phyloP scores from a whole-genome alignment of 2,888 invertebrate species.

The Plebejus argus region DNA sequence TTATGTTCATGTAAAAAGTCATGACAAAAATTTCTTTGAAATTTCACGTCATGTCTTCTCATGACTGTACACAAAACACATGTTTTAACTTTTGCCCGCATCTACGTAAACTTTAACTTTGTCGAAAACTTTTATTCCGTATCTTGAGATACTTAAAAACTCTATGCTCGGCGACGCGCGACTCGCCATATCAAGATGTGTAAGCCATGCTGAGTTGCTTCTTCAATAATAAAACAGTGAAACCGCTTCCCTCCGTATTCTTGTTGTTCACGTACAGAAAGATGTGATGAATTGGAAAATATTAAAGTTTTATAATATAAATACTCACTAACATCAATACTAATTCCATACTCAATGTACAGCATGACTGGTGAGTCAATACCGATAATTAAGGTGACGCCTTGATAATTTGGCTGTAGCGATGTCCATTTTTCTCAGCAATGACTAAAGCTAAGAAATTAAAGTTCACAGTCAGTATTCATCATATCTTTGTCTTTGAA shows the following conservation, averaged over 20 bases:
- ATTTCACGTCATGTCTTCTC: not conserved
- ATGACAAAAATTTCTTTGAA: not conserved
- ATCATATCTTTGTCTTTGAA: too few relatives aligned
- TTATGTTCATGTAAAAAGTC: not conserved
- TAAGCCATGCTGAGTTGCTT: not conserved
- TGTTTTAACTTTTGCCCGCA: constrained; percentile 3
- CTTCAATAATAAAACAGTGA: not conserved
- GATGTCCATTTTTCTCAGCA: too few relatives aligned
- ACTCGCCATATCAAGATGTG: not conserved
- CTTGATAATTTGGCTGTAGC: too few relatives aligned
- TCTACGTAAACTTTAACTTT: constrained; percentile 7
- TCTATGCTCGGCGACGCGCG: not conserved
- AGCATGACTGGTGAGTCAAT: too few relatives aligned
- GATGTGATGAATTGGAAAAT: too few relatives aligned
- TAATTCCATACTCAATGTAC: too few relatives aligned
- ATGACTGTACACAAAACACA: not conserved
- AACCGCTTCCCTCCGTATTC: not conserved
- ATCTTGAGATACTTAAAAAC: constrained; percentile 9
- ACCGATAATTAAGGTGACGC: too few relatives aligned
- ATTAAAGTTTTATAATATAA: too few relatives aligned
- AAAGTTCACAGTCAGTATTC: too few relatives aligned
- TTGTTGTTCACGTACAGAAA: not conserved
- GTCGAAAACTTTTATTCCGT: constrained; percentile 13
- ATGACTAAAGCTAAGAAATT: too few relatives aligned
- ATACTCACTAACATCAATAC: too few relatives aligned